Percentiles rank a stretch among this genome's conserved stretches.
These are phyloP conservation scores for Ailurus styani DNA, from an alignment of 2,113 vertebrate genomes.

Conservation along the genomic window DNA sequence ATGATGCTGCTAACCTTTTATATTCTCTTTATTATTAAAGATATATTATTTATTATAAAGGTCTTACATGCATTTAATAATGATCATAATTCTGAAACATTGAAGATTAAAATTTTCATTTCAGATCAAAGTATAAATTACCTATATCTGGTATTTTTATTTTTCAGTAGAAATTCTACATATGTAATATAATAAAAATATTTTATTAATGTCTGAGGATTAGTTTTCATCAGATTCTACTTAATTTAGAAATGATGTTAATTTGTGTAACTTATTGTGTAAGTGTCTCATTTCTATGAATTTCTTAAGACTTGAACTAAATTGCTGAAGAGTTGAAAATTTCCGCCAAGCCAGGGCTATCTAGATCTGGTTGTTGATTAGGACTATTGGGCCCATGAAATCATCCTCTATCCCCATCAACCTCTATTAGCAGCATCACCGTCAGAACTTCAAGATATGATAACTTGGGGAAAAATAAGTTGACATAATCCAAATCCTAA, in stretches of 20 bases:
- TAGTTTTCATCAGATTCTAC: background rate
- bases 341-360: background rate
- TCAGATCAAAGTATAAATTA: background rate
- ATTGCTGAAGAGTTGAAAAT: background rate
- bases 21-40: background rate
- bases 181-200: background rate
- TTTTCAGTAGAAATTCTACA: background rate
- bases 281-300: background rate
- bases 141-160: background rate
- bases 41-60: no score
- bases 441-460: background rate
- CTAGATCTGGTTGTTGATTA: background rate
- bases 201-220: background rate
- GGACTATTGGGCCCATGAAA: background rate
- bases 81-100: background rate
- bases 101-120: background rate
- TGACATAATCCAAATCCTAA: background rate
- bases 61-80: background rate
- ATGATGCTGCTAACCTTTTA: background rate
- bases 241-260: background rate
- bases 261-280: background rate
- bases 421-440: background rate
- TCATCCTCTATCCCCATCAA: background rate
- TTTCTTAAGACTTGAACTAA: background rate
- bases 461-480: background rate